phyloP scores from a whole-genome alignment of 2,797 vertebrate species.

The Sebastes itinus region DNA sequence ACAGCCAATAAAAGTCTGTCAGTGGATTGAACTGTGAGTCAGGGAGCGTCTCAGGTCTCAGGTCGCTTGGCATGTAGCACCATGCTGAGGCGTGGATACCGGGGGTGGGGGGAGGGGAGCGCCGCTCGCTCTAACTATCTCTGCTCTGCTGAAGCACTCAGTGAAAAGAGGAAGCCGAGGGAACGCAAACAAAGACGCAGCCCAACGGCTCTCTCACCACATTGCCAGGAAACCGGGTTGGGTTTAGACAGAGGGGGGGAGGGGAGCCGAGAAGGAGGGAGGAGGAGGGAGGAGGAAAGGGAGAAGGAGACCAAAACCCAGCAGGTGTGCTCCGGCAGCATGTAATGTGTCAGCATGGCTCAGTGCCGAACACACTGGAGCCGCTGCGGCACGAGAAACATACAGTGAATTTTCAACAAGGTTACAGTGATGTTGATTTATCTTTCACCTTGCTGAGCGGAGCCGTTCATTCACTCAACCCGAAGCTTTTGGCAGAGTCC shows the following conservation, averaged over 20 bases:
- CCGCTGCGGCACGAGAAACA: slow-evolving; percentile 25
- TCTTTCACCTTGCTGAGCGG: slow-evolving; percentile 45
- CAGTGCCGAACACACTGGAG: slow-evolving; percentile 31
- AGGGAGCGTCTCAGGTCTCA: slow-evolving; percentile 65
- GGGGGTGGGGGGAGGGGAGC: slow-evolving; percentile 28
- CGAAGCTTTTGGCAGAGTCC: slow-evolving; percentile 32
- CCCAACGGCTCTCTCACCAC: slow-evolving; percentile 79
- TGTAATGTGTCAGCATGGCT: slow-evolving; percentile 61
- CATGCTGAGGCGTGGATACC: slow-evolving; percentile 54
- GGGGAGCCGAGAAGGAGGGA: neutral
- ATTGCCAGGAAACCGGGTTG: slow-evolving; percentile 73
- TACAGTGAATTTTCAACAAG: slow-evolving; percentile 37
- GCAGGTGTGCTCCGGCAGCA: slow-evolving; percentile 76
- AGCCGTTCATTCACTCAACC: slow-evolving; percentile 34
- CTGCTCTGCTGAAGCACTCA: slow-evolving; percentile 47
- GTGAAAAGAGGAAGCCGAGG: slow-evolving; percentile 68
- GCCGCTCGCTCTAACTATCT: slow-evolving; percentile 43
- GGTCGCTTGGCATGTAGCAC: slow-evolving; percentile 66
- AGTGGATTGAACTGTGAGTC: slow-evolving; percentile 50
- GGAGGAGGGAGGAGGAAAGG: slow-evolving; percentile 2
- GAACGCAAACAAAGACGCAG: slow-evolving; percentile 75
- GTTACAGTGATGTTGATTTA: slow-evolving; percentile 51
- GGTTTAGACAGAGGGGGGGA: slow-evolving; percentile 33
- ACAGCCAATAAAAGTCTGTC: slow-evolving; percentile 65
- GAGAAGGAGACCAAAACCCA: slow-evolving; percentile 75